Conservation (phyloP, 2,797 vertebrate genomes). For the Bradypodion ventrale region DNA sequence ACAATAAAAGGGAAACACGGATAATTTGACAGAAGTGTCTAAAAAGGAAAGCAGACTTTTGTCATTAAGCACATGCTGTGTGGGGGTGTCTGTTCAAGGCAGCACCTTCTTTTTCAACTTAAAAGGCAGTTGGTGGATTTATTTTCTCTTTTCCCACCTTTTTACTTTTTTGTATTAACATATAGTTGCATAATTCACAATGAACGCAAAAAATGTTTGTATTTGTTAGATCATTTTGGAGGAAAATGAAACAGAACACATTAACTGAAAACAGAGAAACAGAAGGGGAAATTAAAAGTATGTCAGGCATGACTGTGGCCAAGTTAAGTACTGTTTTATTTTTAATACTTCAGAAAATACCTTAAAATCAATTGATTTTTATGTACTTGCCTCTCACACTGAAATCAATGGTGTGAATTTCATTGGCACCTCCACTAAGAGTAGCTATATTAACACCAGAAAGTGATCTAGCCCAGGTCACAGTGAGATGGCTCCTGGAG, state of each 20-base stretch:
- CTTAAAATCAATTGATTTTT: neutral
- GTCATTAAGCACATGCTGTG: slow-evolving; percentile 13
- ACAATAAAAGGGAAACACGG: slow-evolving; percentile 21
- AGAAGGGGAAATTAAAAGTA: neutral
- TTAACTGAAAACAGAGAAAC: neutral
- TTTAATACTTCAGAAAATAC: neutral
- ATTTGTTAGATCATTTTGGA: neutral
- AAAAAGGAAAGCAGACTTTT: slow-evolving; percentile 12
- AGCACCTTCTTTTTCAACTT: slow-evolving; percentile 10
- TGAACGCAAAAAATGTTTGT: neutral
- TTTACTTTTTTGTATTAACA: neutral
- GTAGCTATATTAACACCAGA: too few relatives aligned
- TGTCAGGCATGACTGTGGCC: neutral
- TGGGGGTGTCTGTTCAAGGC: slow-evolving; percentile 10
- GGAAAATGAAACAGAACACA: neutral
- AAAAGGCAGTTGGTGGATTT: neutral
- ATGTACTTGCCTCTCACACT: neutral
- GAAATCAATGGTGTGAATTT: neutral
- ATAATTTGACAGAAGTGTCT: slow-evolving; percentile 17
- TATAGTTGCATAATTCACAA: neutral
- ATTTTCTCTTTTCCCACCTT: neutral
- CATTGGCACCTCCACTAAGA: too few relatives aligned
- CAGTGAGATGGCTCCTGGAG: too few relatives aligned
- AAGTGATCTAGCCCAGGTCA: too few relatives aligned
- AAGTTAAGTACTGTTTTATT: neutral